These are phyloP conservation scores for Dinoponera quadriceps DNA, from an alignment of 1,140 invertebrate genomes.

Conservation along the genomic window DNA sequence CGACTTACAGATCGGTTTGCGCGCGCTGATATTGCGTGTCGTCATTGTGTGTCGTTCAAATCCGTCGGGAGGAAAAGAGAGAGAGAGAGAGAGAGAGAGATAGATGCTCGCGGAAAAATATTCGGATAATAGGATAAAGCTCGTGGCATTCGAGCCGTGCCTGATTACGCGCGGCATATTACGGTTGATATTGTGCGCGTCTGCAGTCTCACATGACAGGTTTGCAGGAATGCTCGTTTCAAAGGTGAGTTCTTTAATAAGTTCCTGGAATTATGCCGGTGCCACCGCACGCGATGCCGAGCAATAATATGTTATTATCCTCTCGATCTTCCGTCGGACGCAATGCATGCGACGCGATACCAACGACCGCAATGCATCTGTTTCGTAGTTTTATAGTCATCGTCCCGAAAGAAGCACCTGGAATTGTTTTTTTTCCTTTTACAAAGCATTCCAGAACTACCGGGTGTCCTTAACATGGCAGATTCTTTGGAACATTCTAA, in stretches of 20 bases:
- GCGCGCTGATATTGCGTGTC: conserved; percentile 27
- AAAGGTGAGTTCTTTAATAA: background rate
- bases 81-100: background rate
- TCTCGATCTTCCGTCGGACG: background rate
- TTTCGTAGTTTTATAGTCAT: too few species aligned
- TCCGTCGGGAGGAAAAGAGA: background rate
- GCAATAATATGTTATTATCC: background rate
- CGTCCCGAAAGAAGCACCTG: too few species aligned
- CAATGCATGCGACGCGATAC: too few species aligned
- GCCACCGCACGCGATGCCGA: background rate
- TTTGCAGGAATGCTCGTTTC: background rate
- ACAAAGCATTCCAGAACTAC: too few species aligned
- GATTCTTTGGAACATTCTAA: too few species aligned
- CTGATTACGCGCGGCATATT: conserved; percentile 8
- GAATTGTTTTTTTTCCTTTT: too few species aligned
- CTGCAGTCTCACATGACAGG: background rate
- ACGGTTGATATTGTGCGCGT: background rate
- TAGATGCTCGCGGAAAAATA: conserved; percentile 12
- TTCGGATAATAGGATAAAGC: background rate
- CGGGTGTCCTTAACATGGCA: too few species aligned
- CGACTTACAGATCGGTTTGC: conserved; percentile 22
- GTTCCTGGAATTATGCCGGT: background rate
- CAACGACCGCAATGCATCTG: too few species aligned
- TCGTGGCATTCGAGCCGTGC: too few species aligned
- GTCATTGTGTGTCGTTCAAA: conserved; percentile 23